Evolutionary conservation across 2,888 invertebrate genomes (phyloP), one percentile per base, ranked within the genome.

Genomic region (Tachina grossa): DNA sequence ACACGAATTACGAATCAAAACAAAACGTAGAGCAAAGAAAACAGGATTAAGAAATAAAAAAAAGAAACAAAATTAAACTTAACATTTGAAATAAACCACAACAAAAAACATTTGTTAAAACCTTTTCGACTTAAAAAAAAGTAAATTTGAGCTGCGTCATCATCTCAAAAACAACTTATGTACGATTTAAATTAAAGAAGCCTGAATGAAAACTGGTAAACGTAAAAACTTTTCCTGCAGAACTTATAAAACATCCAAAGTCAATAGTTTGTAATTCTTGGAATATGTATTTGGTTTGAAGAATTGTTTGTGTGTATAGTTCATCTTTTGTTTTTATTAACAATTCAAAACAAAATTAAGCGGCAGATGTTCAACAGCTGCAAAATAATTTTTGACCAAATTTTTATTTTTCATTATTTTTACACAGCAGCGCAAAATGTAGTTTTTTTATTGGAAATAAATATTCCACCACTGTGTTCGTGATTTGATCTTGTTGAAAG

Each of bases 301-400:
- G 11, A 53, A 19, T 53, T 11, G 19, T 53, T 53, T 53, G 19
- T 6, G 2, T 49, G 49, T n/a, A 49, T 0, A 55, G 11, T 13
- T 6, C 22, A 22, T 9, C 31, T 31, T 31, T 31, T 6, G 31
- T 39, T 39, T 39, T 59, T 39, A 31, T 31, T 2, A 66, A 66
- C 31, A 57, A 9, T 14, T 9, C 1, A 75, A 55, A 43, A 19
- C 19, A 55, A 31, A 31, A 31, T 31, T 31, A 31, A 31, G 1
- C 19, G 65, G 79, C 79, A 79, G 79, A 79, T 79, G 79, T 72
- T 79, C n/a, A 65, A 47, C 79, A 79, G 79, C 79, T 79, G 79
- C 72, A 79, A 72, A 71, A 63, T 55, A 63, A 45, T 19, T 22
- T 51, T 69, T 51, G 13, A 8, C 49, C 14, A 31, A 51, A 9